Percentiles rank a stretch among this genome's conserved stretches.
Conservation (phyloP, 2,888 invertebrate genomes). For the Orthonevra nobilis region DNA sequence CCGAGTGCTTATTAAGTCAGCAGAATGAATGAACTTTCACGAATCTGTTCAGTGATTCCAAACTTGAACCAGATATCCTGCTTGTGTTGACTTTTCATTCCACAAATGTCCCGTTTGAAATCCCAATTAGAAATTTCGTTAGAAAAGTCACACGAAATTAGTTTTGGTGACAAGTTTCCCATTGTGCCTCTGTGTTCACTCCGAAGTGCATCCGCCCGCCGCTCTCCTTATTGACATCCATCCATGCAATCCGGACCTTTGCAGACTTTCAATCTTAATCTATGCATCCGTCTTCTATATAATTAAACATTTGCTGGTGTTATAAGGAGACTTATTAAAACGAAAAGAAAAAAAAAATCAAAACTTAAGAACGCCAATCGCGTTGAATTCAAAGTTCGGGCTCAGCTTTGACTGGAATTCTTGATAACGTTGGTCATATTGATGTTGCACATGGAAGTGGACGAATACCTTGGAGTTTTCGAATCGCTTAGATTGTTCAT, state of each 20-base stretch:
- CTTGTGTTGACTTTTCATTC: slow-evolving; percentile 22
- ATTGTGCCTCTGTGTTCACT: neutral
- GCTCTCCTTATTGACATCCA: neutral
- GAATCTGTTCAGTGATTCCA: slow-evolving; percentile 51
- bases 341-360: slow-evolving; percentile 65
- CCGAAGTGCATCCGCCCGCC: slow-evolving; percentile 4
- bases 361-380: neutral
- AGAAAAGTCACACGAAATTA: slow-evolving; percentile 56
- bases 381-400: slow-evolving; percentile 39
- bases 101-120: slow-evolving; percentile 56
- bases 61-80: neutral
- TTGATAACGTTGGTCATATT: slow-evolving; percentile 54
- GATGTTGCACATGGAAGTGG: slow-evolving; percentile 55
- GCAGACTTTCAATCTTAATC: neutral
- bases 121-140: slow-evolving; percentile 62
- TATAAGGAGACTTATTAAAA: no score
- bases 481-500: slow-evolving; percentile 66
- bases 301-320: slow-evolving; percentile 36
- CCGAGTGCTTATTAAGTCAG: slow-evolving; percentile 66
- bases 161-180: slow-evolving; percentile 62
- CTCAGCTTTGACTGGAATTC: slow-evolving; percentile 24
- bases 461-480: slow-evolving; percentile 21
- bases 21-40: slow-evolving; percentile 53
- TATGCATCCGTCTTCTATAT: no score
- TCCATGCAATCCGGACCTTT: neutral